These are phyloP conservation scores for Drosophila suzukii DNA, from an alignment of 1,140 invertebrate genomes.

Conservation along the genomic window DNA sequence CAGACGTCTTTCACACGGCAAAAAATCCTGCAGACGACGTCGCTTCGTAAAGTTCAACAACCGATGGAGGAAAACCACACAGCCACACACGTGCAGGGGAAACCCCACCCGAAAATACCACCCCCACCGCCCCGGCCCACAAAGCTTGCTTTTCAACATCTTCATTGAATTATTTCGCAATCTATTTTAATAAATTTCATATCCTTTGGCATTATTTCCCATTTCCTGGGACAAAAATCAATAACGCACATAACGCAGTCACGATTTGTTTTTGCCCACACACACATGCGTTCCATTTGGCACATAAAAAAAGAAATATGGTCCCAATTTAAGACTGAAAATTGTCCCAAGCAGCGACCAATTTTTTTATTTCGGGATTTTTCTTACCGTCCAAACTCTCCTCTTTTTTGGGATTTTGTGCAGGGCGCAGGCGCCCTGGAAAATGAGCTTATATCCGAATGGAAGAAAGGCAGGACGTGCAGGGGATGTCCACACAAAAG, in stretches of 20 bases:
- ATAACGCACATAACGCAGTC: slow-evolving; percentile 63
- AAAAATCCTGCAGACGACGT: slow-evolving; percentile 33
- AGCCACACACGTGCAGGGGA: slow-evolving; percentile 6
- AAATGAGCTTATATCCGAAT: slow-evolving; percentile 22
- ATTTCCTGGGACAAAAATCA: slow-evolving; percentile 65
- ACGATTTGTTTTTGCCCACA: slow-evolving; percentile 60
- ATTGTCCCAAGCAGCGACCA: slow-evolving; percentile 39
- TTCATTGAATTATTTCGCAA: slow-evolving; percentile 80
- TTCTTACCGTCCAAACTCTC: slow-evolving; percentile 8
- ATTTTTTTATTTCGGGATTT: slow-evolving; percentile 29
- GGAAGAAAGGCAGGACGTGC: slow-evolving; percentile 29
- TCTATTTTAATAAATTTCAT: slow-evolving; percentile 76
- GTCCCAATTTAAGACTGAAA: slow-evolving; percentile 44
- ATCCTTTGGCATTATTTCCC: slow-evolving; percentile 68
- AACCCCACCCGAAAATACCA: neutral
- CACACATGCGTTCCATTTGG: slow-evolving; percentile 25
- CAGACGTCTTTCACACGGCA: slow-evolving; percentile 47
- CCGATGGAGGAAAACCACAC: slow-evolving; percentile 34
- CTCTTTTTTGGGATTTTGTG: slow-evolving; percentile 12
- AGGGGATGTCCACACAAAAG: slow-evolving; percentile 34
- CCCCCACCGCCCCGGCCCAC: slow-evolving; percentile 1
- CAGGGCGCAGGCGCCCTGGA: slow-evolving; percentile 34
- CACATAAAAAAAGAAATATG: slow-evolving; percentile 36
- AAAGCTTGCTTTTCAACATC: slow-evolving; percentile 39
- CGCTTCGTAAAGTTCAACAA: slow-evolving; percentile 63